Conservation (phyloP, 2,113 vertebrate genomes). For the Podarcis raffonei region DNA sequence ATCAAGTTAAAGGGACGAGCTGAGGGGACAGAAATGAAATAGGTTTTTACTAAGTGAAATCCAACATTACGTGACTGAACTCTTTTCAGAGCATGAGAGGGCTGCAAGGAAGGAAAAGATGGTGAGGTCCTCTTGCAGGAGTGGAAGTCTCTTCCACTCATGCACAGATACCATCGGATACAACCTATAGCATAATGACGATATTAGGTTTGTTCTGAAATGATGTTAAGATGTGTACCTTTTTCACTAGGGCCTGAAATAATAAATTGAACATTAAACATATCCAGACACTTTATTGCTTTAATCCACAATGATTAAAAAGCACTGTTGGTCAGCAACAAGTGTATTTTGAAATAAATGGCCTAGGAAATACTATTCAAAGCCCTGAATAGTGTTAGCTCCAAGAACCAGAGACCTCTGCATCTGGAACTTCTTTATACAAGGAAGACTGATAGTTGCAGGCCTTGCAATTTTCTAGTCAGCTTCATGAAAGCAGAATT, state of each 20-base stretch:
- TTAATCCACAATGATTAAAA: neutral
- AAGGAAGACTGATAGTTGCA: neutral
- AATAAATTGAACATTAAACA: neutral
- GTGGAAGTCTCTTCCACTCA: neutral
- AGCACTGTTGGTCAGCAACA: neutral
- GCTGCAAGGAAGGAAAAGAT: too few relatives aligned
- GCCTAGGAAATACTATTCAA: neutral
- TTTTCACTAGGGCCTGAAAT: neutral
- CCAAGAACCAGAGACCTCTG: neutral
- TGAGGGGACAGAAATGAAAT: conserved; percentile 15
- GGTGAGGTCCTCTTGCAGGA: too few relatives aligned
- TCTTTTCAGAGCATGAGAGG: too few relatives aligned
- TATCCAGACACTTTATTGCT: neutral
- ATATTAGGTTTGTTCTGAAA: neutral
- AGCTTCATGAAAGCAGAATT: neutral
- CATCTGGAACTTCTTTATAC: neutral
- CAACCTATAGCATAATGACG: neutral
- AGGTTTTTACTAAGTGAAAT: conserved; percentile 10
- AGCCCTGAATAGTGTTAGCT: neutral
- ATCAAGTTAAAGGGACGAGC: neutral
- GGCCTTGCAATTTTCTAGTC: neutral
- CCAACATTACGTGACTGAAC: too few relatives aligned
- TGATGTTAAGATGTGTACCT: neutral
- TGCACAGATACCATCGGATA: neutral
- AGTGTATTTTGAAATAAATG: neutral